phyloP scores from a whole-genome alignment of 2,113 vertebrate genomes.

The Scalopus aquaticus region DNA sequence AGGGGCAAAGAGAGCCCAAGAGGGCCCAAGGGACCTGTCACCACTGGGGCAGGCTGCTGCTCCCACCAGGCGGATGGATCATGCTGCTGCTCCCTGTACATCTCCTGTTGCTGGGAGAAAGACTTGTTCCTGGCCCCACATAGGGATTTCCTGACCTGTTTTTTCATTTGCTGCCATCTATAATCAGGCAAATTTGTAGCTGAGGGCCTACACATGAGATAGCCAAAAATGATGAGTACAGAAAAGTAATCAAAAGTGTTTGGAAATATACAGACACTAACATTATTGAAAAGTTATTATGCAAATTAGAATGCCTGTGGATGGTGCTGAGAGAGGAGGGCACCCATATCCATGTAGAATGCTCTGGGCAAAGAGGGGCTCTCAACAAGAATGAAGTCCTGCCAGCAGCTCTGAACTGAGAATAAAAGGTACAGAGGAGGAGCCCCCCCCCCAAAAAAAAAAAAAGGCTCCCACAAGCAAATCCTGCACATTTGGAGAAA shows the following conservation, averaged over 20 bases:
- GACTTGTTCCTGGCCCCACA: too few relatives aligned
- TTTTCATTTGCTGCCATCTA: too few relatives aligned
- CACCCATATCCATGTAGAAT: background rate
- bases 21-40: too few relatives aligned
- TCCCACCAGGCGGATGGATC: too few relatives aligned
- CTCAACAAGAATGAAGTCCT: background rate
- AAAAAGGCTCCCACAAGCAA: background rate
- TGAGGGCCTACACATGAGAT: too few relatives aligned
- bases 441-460: too few relatives aligned
- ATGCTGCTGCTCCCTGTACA: too few relatives aligned
- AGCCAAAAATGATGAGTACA: background rate
- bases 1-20: too few relatives aligned
- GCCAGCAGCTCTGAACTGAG: background rate
- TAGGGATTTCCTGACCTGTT: too few relatives aligned
- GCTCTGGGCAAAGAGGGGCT: background rate
- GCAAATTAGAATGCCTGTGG: fast-evolving
- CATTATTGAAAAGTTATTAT: background rate
- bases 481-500: background rate
- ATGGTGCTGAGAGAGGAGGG: background rate
- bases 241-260: background rate
- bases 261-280: background rate
- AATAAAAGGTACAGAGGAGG: background rate
- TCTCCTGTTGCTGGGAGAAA: too few relatives aligned
- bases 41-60: too few relatives aligned
- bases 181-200: too few relatives aligned